Evolutionary conservation across 1,140 invertebrate species (phyloP).

Genomic region (Helicoverpa zea): DNA sequence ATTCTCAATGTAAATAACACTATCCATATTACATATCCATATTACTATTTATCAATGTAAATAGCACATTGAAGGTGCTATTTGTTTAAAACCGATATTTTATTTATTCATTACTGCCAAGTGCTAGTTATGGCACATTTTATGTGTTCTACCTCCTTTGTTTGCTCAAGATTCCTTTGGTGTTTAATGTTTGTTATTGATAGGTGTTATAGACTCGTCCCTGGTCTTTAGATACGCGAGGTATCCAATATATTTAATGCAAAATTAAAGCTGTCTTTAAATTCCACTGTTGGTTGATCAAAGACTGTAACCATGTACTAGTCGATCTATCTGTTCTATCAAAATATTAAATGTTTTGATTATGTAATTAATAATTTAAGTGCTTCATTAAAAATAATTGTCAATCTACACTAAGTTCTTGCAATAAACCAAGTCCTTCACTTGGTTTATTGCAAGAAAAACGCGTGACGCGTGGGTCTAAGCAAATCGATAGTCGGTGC

Average conservation of each 20-base stretch:
- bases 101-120: slow-evolving; percentile 23
- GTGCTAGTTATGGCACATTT: slow-evolving; percentile 20
- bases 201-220: not conserved
- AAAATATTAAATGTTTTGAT: too few species aligned
- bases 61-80: not conserved
- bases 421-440: too few species aligned
- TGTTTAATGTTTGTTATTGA: slow-evolving; percentile 8
- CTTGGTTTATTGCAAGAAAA: too few species aligned
- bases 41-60: too few species aligned
- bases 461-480: slow-evolving; percentile 1
- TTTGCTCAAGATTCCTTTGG: not conserved
- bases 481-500: slow-evolving; percentile 27
- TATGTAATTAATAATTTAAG: too few species aligned
- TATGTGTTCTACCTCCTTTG: slow-evolving; percentile 11
- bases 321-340: too few species aligned
- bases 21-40: not conserved
- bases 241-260: not conserved
- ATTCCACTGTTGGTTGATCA: too few species aligned
- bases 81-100: slow-evolving; percentile 15
- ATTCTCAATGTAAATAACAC: not conserved
- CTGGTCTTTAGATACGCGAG: not conserved
- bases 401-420: not conserved
- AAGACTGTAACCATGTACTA: too few species aligned
- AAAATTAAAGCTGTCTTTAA: not conserved
- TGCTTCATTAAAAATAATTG: too few species aligned